A percentile compares a stretch with the other conserved stretches of the same genome.
Evolutionary conservation across 2,113 vertebrate genomes (phyloP).

Genomic region (Gallinago media): DNA sequence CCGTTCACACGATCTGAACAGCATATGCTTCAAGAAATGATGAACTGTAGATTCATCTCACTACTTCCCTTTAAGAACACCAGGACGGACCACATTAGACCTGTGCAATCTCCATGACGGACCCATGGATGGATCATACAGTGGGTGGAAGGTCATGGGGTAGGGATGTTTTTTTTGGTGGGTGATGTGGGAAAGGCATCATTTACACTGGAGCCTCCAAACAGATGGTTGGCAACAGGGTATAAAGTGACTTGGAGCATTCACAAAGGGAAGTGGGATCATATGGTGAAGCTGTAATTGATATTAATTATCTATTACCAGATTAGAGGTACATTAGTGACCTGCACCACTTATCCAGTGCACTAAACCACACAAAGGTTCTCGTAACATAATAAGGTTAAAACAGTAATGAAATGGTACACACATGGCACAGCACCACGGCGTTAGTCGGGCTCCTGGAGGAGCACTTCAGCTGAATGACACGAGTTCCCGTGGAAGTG

Average conservation of each 20-base stretch:
- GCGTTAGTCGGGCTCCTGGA: neutral
- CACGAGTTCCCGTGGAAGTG: accelerated
- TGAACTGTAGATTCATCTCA: neutral
- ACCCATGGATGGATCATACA: accelerated
- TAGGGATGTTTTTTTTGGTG: neutral
- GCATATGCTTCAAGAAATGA: neutral
- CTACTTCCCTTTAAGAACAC: neutral
- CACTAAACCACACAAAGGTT: neutral
- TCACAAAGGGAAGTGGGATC: constrained; percentile 31
- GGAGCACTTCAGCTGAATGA: neutral
- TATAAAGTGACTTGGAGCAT: neutral
- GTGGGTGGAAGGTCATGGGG: accelerated
- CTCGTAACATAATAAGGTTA: constrained; percentile 12
- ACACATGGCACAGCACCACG: neutral
- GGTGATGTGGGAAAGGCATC: neutral
- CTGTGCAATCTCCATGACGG: neutral
- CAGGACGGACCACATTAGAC: neutral
- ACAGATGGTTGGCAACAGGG: neutral
- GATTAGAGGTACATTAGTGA: constrained; percentile 46
- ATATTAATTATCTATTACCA: constrained; percentile 57
- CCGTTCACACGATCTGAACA: neutral
- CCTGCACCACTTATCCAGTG: neutral
- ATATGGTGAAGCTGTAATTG: neutral
- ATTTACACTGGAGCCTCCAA: neutral
- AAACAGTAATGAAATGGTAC: neutral